These are phyloP conservation scores for Pteropus alecto DNA, from an alignment of 2,113 vertebrate species.

Conservation along the genomic window DNA sequence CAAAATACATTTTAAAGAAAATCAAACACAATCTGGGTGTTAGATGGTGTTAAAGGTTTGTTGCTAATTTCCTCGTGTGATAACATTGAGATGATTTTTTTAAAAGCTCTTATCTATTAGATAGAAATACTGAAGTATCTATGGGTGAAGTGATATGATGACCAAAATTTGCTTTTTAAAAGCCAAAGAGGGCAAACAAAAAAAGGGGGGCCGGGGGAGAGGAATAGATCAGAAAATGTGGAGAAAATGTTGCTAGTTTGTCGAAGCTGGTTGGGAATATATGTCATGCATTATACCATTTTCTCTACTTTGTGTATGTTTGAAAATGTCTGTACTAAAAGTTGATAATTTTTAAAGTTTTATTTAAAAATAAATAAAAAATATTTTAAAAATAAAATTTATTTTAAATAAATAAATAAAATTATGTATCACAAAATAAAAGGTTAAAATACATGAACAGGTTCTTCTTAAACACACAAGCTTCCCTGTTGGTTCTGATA, in stretches of 20 bases:
- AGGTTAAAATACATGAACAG: not conserved
- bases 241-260: not conserved
- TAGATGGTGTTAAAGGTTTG: not conserved
- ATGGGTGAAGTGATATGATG: not conserved
- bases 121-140: not conserved
- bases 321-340: not conserved
- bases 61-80: not conserved
- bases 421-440: not conserved
- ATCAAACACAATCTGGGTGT: not conserved
- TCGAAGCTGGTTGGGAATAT: not conserved
- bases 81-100: not conserved
- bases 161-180: not conserved
- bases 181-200: not conserved
- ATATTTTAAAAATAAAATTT: not conserved
- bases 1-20: not conserved
- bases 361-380: not conserved
- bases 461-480: not conserved
- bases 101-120: not conserved
- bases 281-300: not conserved
- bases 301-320: not conserved
- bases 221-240: not conserved
- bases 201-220: not conserved
- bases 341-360: not conserved
- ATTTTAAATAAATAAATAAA: not conserved
- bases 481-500: not conserved